Percentiles rank a stretch among this genome's conserved stretches.
Evolutionary conservation across 2,888 invertebrate species (phyloP).

Genomic region (Actias luna): DNA sequence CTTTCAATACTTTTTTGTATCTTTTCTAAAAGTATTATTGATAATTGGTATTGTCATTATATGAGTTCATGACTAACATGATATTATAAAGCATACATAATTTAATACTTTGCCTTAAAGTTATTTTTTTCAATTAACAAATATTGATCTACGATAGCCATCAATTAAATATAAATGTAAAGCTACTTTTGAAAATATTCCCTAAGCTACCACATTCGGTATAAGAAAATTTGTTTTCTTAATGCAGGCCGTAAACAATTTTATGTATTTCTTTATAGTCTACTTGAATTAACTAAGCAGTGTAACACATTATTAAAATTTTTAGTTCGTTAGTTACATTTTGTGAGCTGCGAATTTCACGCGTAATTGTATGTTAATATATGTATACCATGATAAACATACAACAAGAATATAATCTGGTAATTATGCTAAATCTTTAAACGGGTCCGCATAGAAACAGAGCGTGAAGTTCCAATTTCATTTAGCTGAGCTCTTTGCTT

Average conservation of each 20-base stretch:
- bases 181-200: conserved; percentile 33
- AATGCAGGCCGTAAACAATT: conserved; percentile 54
- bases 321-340: conserved; percentile 52
- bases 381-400: conserved; percentile 52
- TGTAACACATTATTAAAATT: conserved; percentile 59
- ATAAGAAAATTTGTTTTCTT: conserved; percentile 46
- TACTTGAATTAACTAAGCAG: conserved; percentile 59
- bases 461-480: conserved; percentile 63
- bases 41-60: no score
- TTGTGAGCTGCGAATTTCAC: conserved; percentile 49
- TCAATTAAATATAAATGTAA: conserved; percentile 39
- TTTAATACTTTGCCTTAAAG: no score
- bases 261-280: conserved; percentile 61
- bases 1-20: no score
- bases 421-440: conserved; percentile 70
- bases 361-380: conserved; percentile 57
- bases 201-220: conserved; percentile 36
- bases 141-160: conserved; percentile 38
- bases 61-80: no score
- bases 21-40: no score
- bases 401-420: conserved; percentile 58
- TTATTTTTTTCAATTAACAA: no score
- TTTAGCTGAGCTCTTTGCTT: conserved; percentile 53
- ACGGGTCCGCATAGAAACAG: conserved; percentile 61
- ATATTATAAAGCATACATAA: no score